Conservation (phyloP, 2,797 vertebrate genomes). For the Podarcis lilfordi region DNA sequence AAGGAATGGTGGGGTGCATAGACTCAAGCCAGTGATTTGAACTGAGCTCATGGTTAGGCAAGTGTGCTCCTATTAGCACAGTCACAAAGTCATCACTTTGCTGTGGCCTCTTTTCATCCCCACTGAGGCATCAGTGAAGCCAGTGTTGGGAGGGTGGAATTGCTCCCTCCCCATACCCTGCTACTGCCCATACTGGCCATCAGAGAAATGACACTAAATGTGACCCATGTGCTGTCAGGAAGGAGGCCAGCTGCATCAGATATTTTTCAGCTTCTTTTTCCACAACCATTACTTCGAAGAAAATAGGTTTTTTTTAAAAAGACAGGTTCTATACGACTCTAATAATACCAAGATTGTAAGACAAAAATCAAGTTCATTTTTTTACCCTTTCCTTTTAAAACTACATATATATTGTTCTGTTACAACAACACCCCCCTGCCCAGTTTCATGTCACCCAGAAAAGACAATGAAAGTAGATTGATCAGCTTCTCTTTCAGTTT, state of each 20-base stretch:
- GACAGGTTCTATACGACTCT: background rate
- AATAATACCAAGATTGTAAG: background rate
- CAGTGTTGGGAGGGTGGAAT: too few species aligned
- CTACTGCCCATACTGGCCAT: background rate
- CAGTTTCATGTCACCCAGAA: slow-evolving; percentile 10
- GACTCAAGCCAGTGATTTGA: background rate
- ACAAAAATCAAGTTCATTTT: too few species aligned
- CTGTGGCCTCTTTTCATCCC: too few species aligned
- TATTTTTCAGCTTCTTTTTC: background rate
- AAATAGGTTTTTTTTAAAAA: background rate
- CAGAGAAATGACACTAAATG: background rate
- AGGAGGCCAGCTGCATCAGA: background rate
- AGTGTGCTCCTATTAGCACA: too few species aligned
- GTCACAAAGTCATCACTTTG: too few species aligned
- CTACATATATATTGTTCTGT: background rate
- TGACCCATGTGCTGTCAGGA: background rate
- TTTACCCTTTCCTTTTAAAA: background rate
- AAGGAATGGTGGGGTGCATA: background rate
- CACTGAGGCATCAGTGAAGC: too few species aligned
- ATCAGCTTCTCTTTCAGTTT: slow-evolving; percentile 3
- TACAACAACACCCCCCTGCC: background rate
- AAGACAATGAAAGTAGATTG: background rate
- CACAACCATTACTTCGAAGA: background rate
- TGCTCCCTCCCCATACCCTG: background rate
- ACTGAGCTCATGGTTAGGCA: too few species aligned